These are phyloP conservation scores for Anastatus disparis DNA, from an alignment of 1,140 invertebrate genomes.

Conservation along the genomic window DNA sequence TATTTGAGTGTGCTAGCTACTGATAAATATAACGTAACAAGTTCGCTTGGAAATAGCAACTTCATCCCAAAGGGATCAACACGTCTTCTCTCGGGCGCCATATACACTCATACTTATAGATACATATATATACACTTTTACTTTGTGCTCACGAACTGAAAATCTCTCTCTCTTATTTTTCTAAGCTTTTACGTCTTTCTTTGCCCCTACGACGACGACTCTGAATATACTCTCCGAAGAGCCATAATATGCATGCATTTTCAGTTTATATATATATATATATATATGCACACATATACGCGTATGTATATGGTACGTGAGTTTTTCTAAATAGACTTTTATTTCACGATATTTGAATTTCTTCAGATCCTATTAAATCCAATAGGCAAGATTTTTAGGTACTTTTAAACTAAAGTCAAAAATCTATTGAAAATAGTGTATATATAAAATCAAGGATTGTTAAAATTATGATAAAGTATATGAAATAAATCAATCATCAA, in stretches of 20 bases:
- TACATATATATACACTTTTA: no score
- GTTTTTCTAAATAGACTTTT: no score
- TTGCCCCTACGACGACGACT: background rate
- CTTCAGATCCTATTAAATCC: no score
- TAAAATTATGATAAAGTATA: no score
- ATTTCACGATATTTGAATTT: constrained; percentile 16
- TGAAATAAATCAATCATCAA: no score
- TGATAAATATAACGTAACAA: constrained; percentile 66
- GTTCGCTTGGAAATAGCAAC: constrained; percentile 61
- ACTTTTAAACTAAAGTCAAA: no score
- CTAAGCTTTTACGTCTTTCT: background rate
- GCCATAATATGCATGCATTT: background rate
- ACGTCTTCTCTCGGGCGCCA: constrained; percentile 43
- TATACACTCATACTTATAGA: no score
- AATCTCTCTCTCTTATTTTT: background rate
- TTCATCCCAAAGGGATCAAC: constrained; percentile 63
- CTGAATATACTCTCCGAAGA: background rate
- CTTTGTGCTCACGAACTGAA: background rate
- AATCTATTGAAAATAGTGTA: no score
- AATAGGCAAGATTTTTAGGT: no score
- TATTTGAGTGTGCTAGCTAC: constrained; percentile 53
- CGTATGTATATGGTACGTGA: no score
- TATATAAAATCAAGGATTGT: no score
- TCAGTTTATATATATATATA: background rate
- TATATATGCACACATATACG: no score